phyloP scores from a whole-genome alignment of 2,113 vertebrate genomes.

The Oryzias melastigma region DNA sequence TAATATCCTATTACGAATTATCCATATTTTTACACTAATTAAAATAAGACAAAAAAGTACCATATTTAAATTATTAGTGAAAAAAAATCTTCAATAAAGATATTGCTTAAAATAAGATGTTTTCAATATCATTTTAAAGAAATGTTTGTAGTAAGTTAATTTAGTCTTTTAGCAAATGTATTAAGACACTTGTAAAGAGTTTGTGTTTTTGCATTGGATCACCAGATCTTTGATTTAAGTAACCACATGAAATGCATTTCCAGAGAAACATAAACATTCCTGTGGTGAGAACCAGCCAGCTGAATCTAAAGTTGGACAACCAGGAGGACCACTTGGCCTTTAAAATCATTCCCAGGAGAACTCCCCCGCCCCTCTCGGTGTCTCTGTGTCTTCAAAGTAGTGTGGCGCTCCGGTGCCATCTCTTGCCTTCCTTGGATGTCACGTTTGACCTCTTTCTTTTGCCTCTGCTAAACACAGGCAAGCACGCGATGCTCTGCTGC shows the following conservation, averaged over 20 bases:
- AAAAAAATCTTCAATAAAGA: no score
- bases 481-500: conserved; percentile 61
- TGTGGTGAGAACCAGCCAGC: conserved; percentile 10
- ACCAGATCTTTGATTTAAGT: neutral
- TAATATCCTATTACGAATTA: no score
- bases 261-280: neutral
- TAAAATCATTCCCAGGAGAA: conserved; percentile 59
- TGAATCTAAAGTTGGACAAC: conserved; percentile 35
- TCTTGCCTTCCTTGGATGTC: conserved; percentile 63
- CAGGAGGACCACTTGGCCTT: conserved; percentile 53
- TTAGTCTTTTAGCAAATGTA: no score
- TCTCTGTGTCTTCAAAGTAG: conserved; percentile 48
- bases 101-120: no score
- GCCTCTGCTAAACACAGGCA: conserved; percentile 64
- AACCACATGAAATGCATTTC: neutral
- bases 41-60: no score
- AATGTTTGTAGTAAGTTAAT: no score
- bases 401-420: conserved; percentile 48
- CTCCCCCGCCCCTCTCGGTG: conserved; percentile 17
- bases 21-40: no score
- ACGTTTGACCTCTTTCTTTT: conserved; percentile 73
- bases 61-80: no score
- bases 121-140: no score
- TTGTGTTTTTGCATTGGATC: no score
- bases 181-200: no score